These are phyloP conservation scores for Holacanthus passer DNA, from an alignment of 2,113 vertebrate genomes.

Conservation along the genomic window DNA sequence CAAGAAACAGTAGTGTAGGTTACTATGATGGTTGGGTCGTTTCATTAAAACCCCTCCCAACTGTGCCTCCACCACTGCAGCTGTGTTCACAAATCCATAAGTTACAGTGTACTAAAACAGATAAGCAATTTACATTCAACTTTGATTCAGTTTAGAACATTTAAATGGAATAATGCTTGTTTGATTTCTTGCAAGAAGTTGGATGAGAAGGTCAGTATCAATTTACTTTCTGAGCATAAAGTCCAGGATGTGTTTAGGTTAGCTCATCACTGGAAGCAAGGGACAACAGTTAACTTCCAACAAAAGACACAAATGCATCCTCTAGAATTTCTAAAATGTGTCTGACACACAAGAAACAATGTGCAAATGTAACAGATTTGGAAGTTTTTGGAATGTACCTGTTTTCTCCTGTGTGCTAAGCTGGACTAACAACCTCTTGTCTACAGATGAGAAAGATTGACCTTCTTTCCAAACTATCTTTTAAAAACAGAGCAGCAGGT, in stretches of 20 bases:
- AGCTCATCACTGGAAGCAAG: not conserved
- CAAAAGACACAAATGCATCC: not conserved
- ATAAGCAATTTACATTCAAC: not conserved
- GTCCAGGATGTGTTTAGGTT: not conserved
- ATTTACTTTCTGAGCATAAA: not conserved
- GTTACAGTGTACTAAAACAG: not conserved
- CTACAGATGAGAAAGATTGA: not conserved
- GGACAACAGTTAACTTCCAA: not conserved
- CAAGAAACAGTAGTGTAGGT: constrained; percentile 31
- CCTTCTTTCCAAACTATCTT: constrained; percentile 25
- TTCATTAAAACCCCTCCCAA: not conserved
- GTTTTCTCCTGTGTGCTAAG: not conserved
- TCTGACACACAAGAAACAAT: not conserved
- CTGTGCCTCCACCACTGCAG: not conserved
- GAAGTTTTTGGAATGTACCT: constrained; percentile 8
- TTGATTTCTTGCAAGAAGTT: constrained; percentile 14
- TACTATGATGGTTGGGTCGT: not conserved
- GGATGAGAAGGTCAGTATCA: constrained; percentile 22
- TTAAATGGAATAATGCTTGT: constrained; percentile 1
- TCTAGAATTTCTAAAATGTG: not conserved
- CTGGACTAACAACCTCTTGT: not conserved
- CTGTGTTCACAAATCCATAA: not conserved
- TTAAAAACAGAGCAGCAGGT: constrained; percentile 39
- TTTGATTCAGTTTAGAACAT: constrained; percentile 14
- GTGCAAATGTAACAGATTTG: not conserved